phyloP scores from a whole-genome alignment of 2,888 invertebrate genomes.

The Idaea aversata region DNA sequence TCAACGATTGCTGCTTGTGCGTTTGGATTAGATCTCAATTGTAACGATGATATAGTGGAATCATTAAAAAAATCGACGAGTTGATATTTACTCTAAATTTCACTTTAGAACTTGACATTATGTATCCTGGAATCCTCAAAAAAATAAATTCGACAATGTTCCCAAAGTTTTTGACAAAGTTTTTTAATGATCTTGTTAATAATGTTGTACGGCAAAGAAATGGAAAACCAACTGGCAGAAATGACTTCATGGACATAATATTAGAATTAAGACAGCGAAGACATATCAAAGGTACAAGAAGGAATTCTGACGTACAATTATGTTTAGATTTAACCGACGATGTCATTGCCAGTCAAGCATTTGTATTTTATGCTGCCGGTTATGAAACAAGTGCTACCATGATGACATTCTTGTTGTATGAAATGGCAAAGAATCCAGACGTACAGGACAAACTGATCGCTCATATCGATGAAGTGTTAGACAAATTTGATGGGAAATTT shows the following conservation, averaged over 20 bases:
- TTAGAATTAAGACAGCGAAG: conserved; percentile 42
- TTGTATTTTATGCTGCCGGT: conserved; percentile 65
- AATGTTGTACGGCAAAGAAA: conserved; percentile 38
- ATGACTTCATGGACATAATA: conserved; percentile 55
- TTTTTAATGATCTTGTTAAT: conserved; percentile 38
- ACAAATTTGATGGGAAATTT: conserved; percentile 45
- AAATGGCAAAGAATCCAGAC: conserved; percentile 53
- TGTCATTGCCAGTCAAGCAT: conserved; percentile 58
- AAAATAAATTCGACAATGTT: conserved; percentile 35
- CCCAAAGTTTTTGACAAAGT: conserved; percentile 30
- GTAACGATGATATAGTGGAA: conserved; percentile 22
- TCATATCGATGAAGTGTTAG: conserved; percentile 48
- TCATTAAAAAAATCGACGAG: conserved; percentile 27
- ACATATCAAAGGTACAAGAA: conserved; percentile 29
- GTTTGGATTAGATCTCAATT: conserved; percentile 46
- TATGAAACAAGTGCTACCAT: conserved; percentile 68
- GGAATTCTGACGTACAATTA: conserved; percentile 13
- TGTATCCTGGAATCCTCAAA: conserved; percentile 47
- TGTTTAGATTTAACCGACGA: conserved; percentile 44
- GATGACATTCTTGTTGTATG: conserved; percentile 51
- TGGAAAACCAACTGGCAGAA: conserved; percentile 38
- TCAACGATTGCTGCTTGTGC: conserved; percentile 45
- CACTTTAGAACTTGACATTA: conserved; percentile 38
- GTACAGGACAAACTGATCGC: conserved; percentile 51
- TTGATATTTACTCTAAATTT: conserved; percentile 24